Base-by-base conservation (phyloP, 1,140 invertebrate species). In the Drosophila willistoni region DNA sequence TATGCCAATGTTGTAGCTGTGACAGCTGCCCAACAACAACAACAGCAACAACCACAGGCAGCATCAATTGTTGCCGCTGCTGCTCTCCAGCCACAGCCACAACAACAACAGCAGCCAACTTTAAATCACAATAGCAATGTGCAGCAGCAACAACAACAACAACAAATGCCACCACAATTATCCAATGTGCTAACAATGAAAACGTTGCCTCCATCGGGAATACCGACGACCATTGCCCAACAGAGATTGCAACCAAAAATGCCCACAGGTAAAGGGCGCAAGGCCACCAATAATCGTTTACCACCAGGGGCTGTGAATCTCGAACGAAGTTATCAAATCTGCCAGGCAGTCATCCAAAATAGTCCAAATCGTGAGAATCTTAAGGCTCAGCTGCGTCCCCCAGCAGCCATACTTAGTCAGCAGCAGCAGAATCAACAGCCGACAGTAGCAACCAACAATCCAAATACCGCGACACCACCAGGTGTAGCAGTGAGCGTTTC, bases 321-420 rank as follows among this genome's bases (percentile, higher is more conserved):
- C 12, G 97, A 98, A 91, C 94, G 98, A 34, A 98, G 98, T 81
- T 98, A 98, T 91, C 97, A 98, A 92, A 99, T 99, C 80, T 98
- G 98, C 92, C 97, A 98, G 92, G 97, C 97, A 42, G 97, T 98
- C 1, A 97, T 98, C 73, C 97, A 98, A 93, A 98, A 97, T 87
- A 97, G 96, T 84, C 96, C 96, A 0, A 98, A 98, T 92, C 93
- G 97, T 19, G 96, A 97, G 91, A 96, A 97, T 89, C 90, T 98
- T n/a, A 95, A 96, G 69, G 95, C 96, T 14, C 97, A 98, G 82
- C 92, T 98, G 69, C 96, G 96, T 65, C 96, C 96, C 7, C 96
- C 96, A 1, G 95, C 96, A 61, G 93, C 96, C 42, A 93, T 96
- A n/a, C 76, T 91, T 33, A 86, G 71, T 42, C 91, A 90, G 71